Base-by-base conservation (phyloP, 2,797 vertebrate genomes). In the Sternotherus odoratus region DNA sequence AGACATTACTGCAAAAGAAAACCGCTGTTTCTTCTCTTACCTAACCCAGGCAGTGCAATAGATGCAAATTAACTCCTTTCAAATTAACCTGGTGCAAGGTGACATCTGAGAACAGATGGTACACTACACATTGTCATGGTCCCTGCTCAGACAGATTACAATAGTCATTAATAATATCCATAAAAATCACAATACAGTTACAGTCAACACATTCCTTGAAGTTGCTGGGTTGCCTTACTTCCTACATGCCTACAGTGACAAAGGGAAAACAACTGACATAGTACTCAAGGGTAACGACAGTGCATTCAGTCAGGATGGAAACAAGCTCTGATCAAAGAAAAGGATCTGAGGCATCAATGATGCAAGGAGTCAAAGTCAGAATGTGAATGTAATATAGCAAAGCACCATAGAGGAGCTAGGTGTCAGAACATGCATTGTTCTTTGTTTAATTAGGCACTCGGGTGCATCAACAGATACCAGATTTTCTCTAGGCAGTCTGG, bases 211-310 rank as follows among this genome's bases (percentile, higher is more conserved):
- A 46, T 12, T 92, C 87, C 49, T 74, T 89, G 24, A 91, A 89
- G 43, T 2, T 48, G 26, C 36, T 49, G n/a, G 36, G 39, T 10
- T 33, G n/a, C 72, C 46, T 75, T 48, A 46, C 26, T 75, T 75
- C 43, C 24, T 48, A 48, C 43, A 48, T 48, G 39, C 24, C 43
- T 39, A 51, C 85, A 80, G 0, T 2, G 23, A 17, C 23, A 1
- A 79, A 63, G 1, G 12, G 43, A 39, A 79, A 88, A 87, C 10
- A 79, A 60, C 0, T 39, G 19, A 72, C 36, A 30, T 30, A 79
- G 11, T 78, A 77, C 80, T 87, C 33, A 48, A 33, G 4, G 48
- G 56, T 12, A 95, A 89, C 17, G 94, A 39, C 9, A 10, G 51
- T 6, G 2, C 24, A 84, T 16, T 53, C 51, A n/a, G n/a, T 43